These are phyloP conservation scores for Pseudomyrmex sp. DNA, from an alignment of 1,140 invertebrate species.

Conservation along the genomic window DNA sequence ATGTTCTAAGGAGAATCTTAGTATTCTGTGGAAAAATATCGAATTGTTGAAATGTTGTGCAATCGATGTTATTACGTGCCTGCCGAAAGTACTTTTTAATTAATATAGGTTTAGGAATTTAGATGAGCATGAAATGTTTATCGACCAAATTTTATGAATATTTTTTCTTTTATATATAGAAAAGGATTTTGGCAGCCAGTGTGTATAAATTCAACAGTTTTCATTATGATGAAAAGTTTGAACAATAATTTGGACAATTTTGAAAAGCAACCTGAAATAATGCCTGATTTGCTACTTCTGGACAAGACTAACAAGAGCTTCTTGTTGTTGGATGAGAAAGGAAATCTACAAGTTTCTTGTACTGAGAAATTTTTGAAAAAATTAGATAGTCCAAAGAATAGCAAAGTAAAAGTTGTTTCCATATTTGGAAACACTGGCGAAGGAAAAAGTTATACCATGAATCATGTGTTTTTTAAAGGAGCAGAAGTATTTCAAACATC, in stretches of 20 bases:
- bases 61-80: too few species aligned
- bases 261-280: constrained; percentile 49
- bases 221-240: constrained; percentile 76
- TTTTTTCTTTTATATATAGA: too few species aligned
- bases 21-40: too few species aligned
- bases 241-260: constrained; percentile 70
- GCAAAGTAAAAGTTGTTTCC: constrained; percentile 92
- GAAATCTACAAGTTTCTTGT: constrained; percentile 85
- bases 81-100: too few species aligned
- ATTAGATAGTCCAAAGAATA: constrained; percentile 82
- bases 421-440: constrained; percentile 96
- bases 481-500: constrained; percentile 92
- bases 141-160: too few species aligned
- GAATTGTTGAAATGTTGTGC: too few species aligned
- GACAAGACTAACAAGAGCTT: constrained; percentile 80
- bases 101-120: too few species aligned
- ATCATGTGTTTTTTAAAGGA: constrained; percentile 92
- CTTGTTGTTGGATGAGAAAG: constrained; percentile 86
- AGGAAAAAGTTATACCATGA: constrained; percentile 94
- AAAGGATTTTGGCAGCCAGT: not conserved
- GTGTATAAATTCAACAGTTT: not conserved
- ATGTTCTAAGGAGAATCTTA: too few species aligned
- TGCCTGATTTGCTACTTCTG: not conserved
- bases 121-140: too few species aligned
- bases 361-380: constrained; percentile 85